Percentiles rank a stretch among this genome's conserved stretches.
These are phyloP conservation scores for Heliconius eleuchia DNA, from an alignment of 1,140 invertebrate genomes.

Conservation along the genomic window DNA sequence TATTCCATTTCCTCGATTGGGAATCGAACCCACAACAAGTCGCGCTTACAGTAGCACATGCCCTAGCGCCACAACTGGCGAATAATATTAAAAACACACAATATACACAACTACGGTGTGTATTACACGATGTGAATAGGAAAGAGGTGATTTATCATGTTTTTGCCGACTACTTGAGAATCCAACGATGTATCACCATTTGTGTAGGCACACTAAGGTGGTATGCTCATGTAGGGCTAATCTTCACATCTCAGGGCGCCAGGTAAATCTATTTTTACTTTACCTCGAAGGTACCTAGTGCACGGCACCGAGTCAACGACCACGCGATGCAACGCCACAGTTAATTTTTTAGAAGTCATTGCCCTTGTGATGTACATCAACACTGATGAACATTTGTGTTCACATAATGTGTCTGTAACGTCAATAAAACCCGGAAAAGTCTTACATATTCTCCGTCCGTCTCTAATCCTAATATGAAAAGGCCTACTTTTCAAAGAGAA, in stretches of 20 bases:
- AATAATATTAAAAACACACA: slow-evolving; percentile 25
- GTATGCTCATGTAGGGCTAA: slow-evolving; percentile 35
- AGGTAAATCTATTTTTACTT: slow-evolving; percentile 70
- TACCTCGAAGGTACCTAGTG: slow-evolving; percentile 52
- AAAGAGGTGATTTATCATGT: slow-evolving; percentile 36
- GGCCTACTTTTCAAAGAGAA: slow-evolving; percentile 49
- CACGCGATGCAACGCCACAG: slow-evolving; percentile 61
- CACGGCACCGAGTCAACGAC: slow-evolving; percentile 70
- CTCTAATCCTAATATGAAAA: slow-evolving; percentile 40
- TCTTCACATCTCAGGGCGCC: slow-evolving; percentile 42
- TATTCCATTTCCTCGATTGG: too few species aligned
- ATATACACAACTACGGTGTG: slow-evolving; percentile 18
- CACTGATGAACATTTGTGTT: slow-evolving; percentile 34
- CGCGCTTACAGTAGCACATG: too few species aligned
- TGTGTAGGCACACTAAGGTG: slow-evolving; percentile 36
- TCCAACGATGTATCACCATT: slow-evolving; percentile 39
- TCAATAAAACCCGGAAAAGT: slow-evolving; percentile 29
- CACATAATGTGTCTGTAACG: slow-evolving; percentile 32
- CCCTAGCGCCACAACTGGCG: neutral
- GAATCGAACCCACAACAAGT: neutral
- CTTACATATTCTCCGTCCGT: slow-evolving; percentile 29
- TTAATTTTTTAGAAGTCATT: slow-evolving; percentile 73
- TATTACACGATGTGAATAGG: slow-evolving; percentile 28
- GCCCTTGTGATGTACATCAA: slow-evolving; percentile 54
- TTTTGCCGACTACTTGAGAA: slow-evolving; percentile 32